Evolutionary conservation across 1,140 invertebrate genomes (phyloP).

Genomic region (Drosophila seguyi): DNA sequence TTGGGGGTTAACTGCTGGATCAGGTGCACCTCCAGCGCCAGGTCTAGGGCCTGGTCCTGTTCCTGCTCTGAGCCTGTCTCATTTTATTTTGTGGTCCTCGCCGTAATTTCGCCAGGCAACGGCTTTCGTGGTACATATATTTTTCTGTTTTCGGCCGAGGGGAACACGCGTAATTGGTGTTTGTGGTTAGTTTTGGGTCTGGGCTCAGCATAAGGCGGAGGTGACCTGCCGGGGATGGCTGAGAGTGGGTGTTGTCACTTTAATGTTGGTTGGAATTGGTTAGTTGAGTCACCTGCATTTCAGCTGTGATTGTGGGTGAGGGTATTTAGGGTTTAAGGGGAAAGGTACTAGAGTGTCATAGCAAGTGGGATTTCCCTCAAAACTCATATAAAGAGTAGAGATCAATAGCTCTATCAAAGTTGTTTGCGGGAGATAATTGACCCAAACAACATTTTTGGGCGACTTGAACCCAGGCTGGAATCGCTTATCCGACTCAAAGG

Average conservation of each 20-base stretch:
- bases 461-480: not conserved
- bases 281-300: not conserved
- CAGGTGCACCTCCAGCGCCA: conserved; percentile 36
- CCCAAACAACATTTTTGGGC: not conserved
- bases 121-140: conserved; percentile 27
- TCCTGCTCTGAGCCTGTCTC: conserved; percentile 11
- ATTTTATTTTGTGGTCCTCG: conserved; percentile 52
- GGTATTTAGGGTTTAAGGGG: not conserved
- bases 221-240: conserved; percentile 4
- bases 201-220: conserved; percentile 31
- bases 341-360: not conserved
- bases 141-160: conserved; percentile 28
- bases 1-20: conserved; percentile 48
- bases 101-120: conserved; percentile 47
- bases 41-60: not conserved
- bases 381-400: not conserved
- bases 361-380: not conserved
- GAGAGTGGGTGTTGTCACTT: conserved; percentile 50
- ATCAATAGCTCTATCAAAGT: not conserved
- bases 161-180: conserved; percentile 68
- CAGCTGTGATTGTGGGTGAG: too few species aligned
- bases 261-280: conserved; percentile 54
- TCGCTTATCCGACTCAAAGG: not conserved
- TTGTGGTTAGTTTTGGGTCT: conserved; percentile 46
- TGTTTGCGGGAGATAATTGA: not conserved